A percentile compares a stretch with the other conserved stretches of the same genome.
These are phyloP conservation scores for Tupaia tana DNA, from an alignment of 2,113 vertebrate species.

Conservation along the genomic window DNA sequence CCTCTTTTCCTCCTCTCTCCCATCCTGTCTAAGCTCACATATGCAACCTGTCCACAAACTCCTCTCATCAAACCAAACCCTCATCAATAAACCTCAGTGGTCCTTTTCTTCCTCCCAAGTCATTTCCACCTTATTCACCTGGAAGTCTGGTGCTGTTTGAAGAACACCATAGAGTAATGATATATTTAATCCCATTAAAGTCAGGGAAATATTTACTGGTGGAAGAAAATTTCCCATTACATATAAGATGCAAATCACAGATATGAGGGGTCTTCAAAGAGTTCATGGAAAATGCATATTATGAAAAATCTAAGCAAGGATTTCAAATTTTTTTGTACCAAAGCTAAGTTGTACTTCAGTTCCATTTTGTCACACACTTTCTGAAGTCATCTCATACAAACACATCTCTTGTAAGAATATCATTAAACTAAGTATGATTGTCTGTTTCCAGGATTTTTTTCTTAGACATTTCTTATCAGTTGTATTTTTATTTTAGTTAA, in stretches of 20 bases:
- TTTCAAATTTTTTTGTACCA: no score
- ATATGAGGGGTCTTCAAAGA: neutral
- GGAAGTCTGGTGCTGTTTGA: neutral
- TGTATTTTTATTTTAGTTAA: neutral
- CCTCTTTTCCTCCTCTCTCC: neutral
- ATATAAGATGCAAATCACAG: neutral
- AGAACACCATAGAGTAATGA: neutral
- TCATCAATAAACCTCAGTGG: neutral
- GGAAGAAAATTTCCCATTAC: neutral
- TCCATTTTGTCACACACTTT: no score
- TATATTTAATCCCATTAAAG: neutral
- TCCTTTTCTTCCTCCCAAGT: neutral
- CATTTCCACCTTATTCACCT: neutral
- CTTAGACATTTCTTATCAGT: neutral
- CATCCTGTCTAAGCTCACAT: neutral
- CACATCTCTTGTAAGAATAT: neutral
- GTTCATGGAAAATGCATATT: no score
- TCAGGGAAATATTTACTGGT: neutral
- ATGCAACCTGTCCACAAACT: neutral
- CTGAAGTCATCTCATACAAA: no score
- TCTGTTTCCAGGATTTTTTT: neutral
- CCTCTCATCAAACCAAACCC: neutral
- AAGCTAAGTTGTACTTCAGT: no score
- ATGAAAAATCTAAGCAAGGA: no score
- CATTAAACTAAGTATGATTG: neutral